Percentiles rank a stretch among this genome's conserved stretches.
Evolutionary conservation across 1,140 invertebrate species (phyloP).

Genomic region (Ditylenchus dipsaci): DNA sequence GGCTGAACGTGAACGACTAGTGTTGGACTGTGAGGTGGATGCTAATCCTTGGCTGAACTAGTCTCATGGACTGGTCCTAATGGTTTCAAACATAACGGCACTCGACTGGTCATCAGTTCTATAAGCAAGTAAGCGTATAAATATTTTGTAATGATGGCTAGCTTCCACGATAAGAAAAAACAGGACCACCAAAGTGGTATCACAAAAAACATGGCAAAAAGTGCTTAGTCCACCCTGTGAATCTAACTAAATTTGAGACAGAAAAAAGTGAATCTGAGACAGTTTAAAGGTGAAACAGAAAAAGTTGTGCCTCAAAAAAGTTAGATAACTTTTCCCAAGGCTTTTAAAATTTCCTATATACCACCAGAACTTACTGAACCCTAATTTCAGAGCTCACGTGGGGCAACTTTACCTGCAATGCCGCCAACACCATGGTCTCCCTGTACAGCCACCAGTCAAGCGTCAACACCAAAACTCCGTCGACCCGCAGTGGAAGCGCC

Average conservation of each 20-base stretch:
- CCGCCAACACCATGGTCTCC: slow-evolving; percentile 23
- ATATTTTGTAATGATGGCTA: neutral
- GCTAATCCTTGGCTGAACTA: slow-evolving; percentile 31
- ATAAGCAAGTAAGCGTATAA: slow-evolving; percentile 27
- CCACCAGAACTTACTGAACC: too few relatives aligned
- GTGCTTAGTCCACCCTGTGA: neutral
- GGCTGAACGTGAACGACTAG: slow-evolving; percentile 38
- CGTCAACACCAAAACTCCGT: neutral
- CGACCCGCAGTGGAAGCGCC: neutral
- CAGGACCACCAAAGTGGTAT: too few relatives aligned
- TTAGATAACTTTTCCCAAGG: too few relatives aligned
- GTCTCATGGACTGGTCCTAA: slow-evolving; percentile 37
- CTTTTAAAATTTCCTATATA: too few relatives aligned
- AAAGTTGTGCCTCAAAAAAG: too few relatives aligned
- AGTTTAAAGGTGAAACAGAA: too few relatives aligned
- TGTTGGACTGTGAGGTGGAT: slow-evolving; percentile 38
- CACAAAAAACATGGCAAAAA: neutral
- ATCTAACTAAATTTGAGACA: too few relatives aligned
- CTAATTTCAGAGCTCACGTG: slow-evolving; percentile 23
- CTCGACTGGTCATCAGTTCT: slow-evolving; percentile 20
- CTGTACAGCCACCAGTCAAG: slow-evolving; percentile 7
- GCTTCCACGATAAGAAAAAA: too few relatives aligned
- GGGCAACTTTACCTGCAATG: slow-evolving; percentile 43
- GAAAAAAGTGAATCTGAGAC: too few relatives aligned
- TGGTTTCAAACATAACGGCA: slow-evolving; percentile 31